Base-by-base conservation (phyloP, 2,888 invertebrate genomes). In the Sipunculus nudus region DNA sequence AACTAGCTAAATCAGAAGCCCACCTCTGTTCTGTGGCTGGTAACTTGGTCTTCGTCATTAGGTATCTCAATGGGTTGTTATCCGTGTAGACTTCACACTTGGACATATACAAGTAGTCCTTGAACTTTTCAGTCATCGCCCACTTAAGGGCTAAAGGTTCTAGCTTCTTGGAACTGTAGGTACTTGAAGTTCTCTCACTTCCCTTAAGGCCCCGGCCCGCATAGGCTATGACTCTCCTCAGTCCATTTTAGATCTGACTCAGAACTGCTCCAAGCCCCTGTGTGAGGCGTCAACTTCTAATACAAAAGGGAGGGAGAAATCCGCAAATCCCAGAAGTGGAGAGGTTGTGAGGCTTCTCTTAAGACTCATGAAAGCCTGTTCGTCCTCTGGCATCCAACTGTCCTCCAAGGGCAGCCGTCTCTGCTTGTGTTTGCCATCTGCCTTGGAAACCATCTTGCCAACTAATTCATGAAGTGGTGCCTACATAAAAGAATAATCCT, bases 1-100 rank as follows among this genome's bases (percentile, higher is more conserved):
- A 72, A 13, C 54, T 45, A 10, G 68, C 59, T 35, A 67, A 52
- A 21, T 68, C 58, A 28, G 62, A 47, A 8, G 58, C 54, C 71
- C 68, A 68, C 10, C 66, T 41, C 53, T 60, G 58, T 52, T 73
- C 69, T 29, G 65, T 60, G 28, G 71, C 70, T 32, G 57, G 61
- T 10, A 70, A 39, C 54, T 70, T 68, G 2, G 65, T 63, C 21
- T 65, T 56, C 2, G 46, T 45, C 2, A 48, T 23, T 21, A 56
- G 10, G 26, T 48, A 56, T 1, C n/a, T 38, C 28, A 56, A 21
- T 3, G 46, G 56, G 25, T 56, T 50, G 25, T 39, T 49, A 25
- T 48, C 50, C 13, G 50, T 50, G 29, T 21, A 53, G n/a, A n/a
- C n/a, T n/a, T n/a, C n/a, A n/a, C n/a, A n/a, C n/a, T n/a, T n/a